Base-by-base conservation (phyloP, 2,888 invertebrate species). In the Mamestra brassicae region DNA sequence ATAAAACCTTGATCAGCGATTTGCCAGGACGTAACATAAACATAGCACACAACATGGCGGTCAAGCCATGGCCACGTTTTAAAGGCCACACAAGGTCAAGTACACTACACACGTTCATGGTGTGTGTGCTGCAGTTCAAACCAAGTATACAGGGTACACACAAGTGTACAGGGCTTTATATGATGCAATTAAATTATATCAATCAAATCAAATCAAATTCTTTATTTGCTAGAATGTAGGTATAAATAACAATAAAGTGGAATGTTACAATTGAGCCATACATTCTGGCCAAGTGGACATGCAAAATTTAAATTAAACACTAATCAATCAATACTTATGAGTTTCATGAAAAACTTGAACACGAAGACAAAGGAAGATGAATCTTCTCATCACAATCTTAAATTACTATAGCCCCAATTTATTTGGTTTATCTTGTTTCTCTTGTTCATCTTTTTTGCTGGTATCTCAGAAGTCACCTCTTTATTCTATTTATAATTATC, bases 61-160 rank as follows among this genome's bases (percentile, higher is more conserved):
- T 52, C 76, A 52, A 66, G 75, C 17, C 36, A 52, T 36, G 45
- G 15, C 15, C 1, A 47, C 17, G 50, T 52, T 58, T 36, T 52
- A 36, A 64, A 52, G 58, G 67, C 3, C 36, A 60, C 17, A 7
- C 36, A 60, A 76, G 67, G 76, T 67, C 52, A 75, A 36, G 50
- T 58, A 26, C 11, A 52, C 17, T 13, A 15, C 45, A 42, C 13
- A 75, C 2, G 50, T 10, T 42, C 50, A 54, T 54, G 1, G 26
- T 26, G 36, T 15, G 34, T 42, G 34, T 4, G 11, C 5, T 63
- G 63, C 34, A 34, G 13, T 11, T 42, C 17, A 4, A 52, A 8
- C 2, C 5, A 17, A n/a, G 7, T 4, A 26, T 26, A 26, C 26
- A 26, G 26, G 26, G 26, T 26, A 26, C 1, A 26, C 26, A 26